Base-by-base conservation (phyloP, 2,797 vertebrate species). In the Chaenodraco wilsoni region DNA sequence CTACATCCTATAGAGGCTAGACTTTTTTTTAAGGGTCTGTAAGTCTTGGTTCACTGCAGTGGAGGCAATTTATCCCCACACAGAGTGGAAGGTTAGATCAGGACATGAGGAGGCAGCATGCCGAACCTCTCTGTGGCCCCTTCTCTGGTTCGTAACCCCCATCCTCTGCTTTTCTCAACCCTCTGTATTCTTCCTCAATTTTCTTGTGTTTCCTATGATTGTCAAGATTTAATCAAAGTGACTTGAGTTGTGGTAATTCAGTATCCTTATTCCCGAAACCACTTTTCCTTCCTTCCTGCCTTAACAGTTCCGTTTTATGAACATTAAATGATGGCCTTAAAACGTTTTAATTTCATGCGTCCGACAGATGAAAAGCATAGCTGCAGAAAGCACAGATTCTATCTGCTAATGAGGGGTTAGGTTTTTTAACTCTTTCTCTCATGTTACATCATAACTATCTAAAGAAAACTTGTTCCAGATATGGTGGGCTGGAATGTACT, bases 81-180 rank as follows among this genome's bases (percentile, higher is more conserved):
- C 52, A 57, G 65, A 68, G 57, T 59, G 49, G 62, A 78, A 81
- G 83, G 82, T 92, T 83, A 88, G 66, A 67, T 78, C 72, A 86
- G 88, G 88, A 90, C 87, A 89, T 44, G 31, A 78, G 71, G 49
- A 71, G 75, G 51, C 84, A 76, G 52, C 70, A 74, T 70, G 52
- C 55, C 72, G 71, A 41, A 74, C 80, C 87, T 82, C 79, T 77
- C 52, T 61, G 72, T 40, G 84, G 89, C 87, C 89, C 79, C 89
- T 48, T 82, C 51, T 31, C 81, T 84, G 52, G 59, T 49, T 68
- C 70, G 72, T 79, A n/a, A 59, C 48, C 69, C 51, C 51, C 5
- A 13, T 69, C 77, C 43, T 17, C 33, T 72, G 63, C 52, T 57
- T 68, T 45, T 55, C 55, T 64, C 19, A 2, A 57, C 61, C 68